phyloP scores from a whole-genome alignment of 2,797 vertebrate species.

The Buphagus erythrorhynchus region DNA sequence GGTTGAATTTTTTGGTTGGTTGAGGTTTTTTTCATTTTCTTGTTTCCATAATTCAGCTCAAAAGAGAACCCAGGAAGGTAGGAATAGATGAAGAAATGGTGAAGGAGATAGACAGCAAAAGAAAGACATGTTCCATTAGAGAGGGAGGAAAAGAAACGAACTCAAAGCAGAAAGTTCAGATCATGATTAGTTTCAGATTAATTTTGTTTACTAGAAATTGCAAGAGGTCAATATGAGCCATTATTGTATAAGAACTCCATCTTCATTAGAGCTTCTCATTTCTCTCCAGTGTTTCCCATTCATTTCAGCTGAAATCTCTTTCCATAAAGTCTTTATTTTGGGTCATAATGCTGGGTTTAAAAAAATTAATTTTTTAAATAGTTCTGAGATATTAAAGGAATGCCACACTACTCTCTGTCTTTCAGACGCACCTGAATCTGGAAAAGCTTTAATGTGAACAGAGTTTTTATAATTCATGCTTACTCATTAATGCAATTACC shows the following conservation, averaged over 20 bases:
- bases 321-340: background rate
- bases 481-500: background rate
- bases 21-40: background rate
- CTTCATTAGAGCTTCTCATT: background rate
- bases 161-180: background rate
- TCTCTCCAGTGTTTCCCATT: background rate
- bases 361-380: background rate
- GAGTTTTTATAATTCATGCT: background rate
- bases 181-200: background rate
- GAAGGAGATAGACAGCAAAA: background rate
- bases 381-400: background rate
- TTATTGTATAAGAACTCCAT: background rate
- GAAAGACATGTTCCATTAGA: background rate
- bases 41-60: background rate
- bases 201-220: background rate
- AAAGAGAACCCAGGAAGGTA: background rate
- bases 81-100: background rate
- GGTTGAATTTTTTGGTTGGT: background rate
- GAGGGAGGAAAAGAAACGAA: background rate
- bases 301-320: background rate
- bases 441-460: background rate
- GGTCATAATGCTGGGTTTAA: background rate
- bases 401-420: background rate
- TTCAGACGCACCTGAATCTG: background rate
- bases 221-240: background rate